Base-by-base conservation (phyloP, 2,113 vertebrate species). In the Calyptommatus sinebrachiatus region DNA sequence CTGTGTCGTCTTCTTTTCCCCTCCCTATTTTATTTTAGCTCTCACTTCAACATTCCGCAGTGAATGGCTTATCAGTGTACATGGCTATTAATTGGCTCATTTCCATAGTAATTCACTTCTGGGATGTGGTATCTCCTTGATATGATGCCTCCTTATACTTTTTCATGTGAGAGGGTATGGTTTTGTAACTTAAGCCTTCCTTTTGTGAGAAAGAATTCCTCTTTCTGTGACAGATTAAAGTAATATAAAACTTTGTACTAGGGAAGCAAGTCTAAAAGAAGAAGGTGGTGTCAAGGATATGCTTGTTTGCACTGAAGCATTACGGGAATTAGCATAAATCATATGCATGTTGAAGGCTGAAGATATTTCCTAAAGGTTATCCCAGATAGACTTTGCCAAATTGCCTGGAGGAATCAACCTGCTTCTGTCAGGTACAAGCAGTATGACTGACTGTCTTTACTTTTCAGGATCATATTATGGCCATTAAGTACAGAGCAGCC, bases 321-420 rank as follows among this genome's bases (percentile, higher is more conserved):
- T 84, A 79, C 72, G 35, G 14, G 18, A 85, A 82, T 86, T 88
- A 88, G 67, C 67, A 79, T 83, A 86, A 90, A 88, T 83, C 85
- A 29, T 60, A 86, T 74, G n/a, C 62, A 53, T 82, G 76, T 87
- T 85, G 69, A 67, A 88, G 71, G 71, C 60, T 85, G 48, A 78
- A 88, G 71, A 83, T 73, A 73, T 65, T 84, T 86, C 84, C 81
- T 82, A 87, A 90, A 91, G 82, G 86, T 84, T 84, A 90, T 8
- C 3, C 28, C 31, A 85, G 71, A 68, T 84, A 84, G 80, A 73
- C 4, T 6, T 72, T 85, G 45, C 8, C 71, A 76, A 28, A 73
- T 48, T 57, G 76, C 62, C 76, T 86, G 20, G 1, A 86, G 21
- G 84, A 79, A 63, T 85, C 48, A 85, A 68, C 83, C 60, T 65